Base-by-base conservation (phyloP, 2,888 invertebrate genomes). In the Gymnosoma rotundatum region DNA sequence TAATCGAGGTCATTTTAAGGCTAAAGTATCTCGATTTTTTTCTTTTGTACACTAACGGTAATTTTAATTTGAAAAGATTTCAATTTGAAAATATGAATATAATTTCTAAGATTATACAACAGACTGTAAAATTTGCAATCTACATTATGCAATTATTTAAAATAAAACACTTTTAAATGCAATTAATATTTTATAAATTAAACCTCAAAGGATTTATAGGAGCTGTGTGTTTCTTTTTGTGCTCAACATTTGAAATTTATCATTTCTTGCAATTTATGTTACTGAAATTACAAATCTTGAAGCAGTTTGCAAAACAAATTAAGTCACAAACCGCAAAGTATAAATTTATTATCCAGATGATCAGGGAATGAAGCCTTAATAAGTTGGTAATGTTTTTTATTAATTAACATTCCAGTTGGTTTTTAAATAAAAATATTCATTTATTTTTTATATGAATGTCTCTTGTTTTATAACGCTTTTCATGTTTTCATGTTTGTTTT, bases 121-220 rank as follows among this genome's bases (percentile, higher is more conserved):
- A 54, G 42, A 63, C 63, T 25, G 16, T n/a, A 25, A 66, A 50
- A 32, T 50, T 9, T 8, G 52, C 38, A 42, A 12, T 38, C n/a
- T 36, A 20, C 32, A 54, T 56, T 45, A 70, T 63, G 54, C n/a
- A 42, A 50, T 32, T 32, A 32, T 32, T 32, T 32, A 32, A 48
- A 66, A 56, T 67, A 70, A 64, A 32, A 48, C 50, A 21, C 0
- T 73, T 50, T 32, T 32, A 7, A 7, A 2, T 20, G 66, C 48
- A 36, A 58, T 82, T 73, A 76, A 82, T 78, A 67, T 72, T 36
- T 42, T 20, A 70, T 56, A 58, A 50, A 32, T 52, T 42, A 72
- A 72, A 82, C 82, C 76, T 52, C 82, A 67, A 54, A 61, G 54
- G 72, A 82, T 72, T 82, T 78, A 82, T 82, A 45, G 52, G 10